phyloP scores from a whole-genome alignment of 2,113 vertebrate species.

The Leucopternis melanops region DNA sequence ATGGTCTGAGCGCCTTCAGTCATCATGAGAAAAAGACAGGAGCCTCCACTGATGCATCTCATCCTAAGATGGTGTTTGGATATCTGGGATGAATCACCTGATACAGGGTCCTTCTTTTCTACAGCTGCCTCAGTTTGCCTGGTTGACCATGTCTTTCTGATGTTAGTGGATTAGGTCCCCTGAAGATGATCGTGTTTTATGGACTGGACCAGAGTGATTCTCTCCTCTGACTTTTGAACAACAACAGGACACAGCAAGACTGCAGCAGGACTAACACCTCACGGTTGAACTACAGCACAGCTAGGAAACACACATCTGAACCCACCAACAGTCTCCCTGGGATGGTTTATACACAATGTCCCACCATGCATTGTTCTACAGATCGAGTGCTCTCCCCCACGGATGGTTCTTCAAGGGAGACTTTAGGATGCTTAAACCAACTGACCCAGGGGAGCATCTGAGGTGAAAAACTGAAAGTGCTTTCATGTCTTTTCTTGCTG shows the following conservation, averaged over 20 bases:
- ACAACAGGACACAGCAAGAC: background rate
- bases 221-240: background rate
- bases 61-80: background rate
- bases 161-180: background rate
- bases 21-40: background rate
- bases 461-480: background rate
- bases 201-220: background rate
- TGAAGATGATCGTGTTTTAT: background rate
- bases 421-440: background rate
- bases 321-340: background rate
- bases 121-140: background rate
- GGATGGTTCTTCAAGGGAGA: background rate
- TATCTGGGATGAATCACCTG: background rate
- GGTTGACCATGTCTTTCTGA: background rate
- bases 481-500: background rate
- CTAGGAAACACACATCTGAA: background rate
- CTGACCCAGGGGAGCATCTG: background rate
- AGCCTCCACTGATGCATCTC: background rate
- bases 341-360: background rate
- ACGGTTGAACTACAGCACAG: rapidly evolving
- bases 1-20: background rate
- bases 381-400: background rate
- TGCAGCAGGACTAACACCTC: background rate
- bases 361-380: background rate
- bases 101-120: background rate